Conservation (phyloP, 2,797 vertebrate species). For the Cetoscarus ocellatus region DNA sequence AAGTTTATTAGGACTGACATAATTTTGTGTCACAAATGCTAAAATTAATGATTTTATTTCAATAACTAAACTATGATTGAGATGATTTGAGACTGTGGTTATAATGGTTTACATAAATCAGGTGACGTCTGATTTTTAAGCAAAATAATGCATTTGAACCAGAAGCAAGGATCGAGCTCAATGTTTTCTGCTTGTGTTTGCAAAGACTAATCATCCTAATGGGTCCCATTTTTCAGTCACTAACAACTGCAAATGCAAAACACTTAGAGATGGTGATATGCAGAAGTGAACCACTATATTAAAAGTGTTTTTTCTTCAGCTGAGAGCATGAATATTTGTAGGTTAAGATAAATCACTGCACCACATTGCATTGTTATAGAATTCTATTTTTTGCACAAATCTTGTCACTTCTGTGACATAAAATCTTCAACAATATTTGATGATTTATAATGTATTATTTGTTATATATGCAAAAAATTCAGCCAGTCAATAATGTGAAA, state of each 20-base stretch:
- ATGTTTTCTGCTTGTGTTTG: slow-evolving; percentile 55
- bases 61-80: neutral
- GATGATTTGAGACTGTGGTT: neutral
- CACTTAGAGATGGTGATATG: slow-evolving; percentile 26
- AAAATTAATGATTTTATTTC: no score
- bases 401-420: neutral
- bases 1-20: no score
- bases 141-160: slow-evolving; percentile 34
- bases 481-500: slow-evolving; percentile 5
- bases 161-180: neutral
- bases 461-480: neutral
- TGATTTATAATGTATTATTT: neutral
- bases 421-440: neutral
- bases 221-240: slow-evolving; percentile 62
- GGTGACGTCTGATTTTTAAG: neutral
- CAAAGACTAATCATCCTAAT: slow-evolving; percentile 64
- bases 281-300: slow-evolving; percentile 41
- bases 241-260: slow-evolving; percentile 40
- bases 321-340: neutral
- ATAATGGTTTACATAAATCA: neutral
- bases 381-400: neutral
- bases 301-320: slow-evolving; percentile 11
- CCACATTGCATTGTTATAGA: neutral
- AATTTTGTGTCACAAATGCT: no score
- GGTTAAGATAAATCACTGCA: neutral